Percentiles rank a stretch among this genome's conserved stretches.
Conservation (phyloP, 2,797 vertebrate species). For the Cryptoblepharus egeriae region DNA sequence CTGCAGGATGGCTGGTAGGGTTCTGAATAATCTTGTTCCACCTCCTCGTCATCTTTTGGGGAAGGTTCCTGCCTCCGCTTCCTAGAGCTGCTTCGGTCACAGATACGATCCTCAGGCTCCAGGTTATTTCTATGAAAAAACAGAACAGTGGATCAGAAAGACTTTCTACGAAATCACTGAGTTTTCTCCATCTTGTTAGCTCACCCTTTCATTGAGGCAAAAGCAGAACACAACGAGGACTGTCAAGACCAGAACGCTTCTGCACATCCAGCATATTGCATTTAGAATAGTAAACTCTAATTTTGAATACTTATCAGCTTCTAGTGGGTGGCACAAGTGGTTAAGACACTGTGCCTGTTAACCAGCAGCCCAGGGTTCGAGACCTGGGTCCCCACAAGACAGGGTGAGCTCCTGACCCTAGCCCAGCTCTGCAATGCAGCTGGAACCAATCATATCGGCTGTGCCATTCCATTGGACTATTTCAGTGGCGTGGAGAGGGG, state of each 20-base stretch:
- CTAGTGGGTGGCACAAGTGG: no score
- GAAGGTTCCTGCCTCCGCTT: constrained; percentile 81
- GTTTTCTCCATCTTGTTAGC: background rate
- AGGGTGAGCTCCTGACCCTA: no score
- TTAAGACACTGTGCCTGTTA: no score
- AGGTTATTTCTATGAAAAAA: constrained; percentile 63
- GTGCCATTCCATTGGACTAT: no score
- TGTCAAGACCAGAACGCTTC: background rate
- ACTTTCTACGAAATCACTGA: background rate
- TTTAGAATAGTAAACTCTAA: no score
- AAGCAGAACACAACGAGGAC: background rate
- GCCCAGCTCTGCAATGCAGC: no score
- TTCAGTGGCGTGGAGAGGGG: no score
- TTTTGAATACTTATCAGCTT: background rate
- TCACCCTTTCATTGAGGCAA: background rate
- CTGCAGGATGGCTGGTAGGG: constrained; percentile 73
- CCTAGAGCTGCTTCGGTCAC: constrained; percentile 72
- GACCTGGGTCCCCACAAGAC: no score
- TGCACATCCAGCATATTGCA: background rate
- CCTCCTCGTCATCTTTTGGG: constrained; percentile 79
- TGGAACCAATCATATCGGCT: no score
- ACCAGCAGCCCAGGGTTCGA: no score
- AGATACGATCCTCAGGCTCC: constrained; percentile 77
- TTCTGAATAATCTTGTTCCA: constrained; percentile 69
- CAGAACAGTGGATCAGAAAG: background rate